Conservation (phyloP, 2,113 vertebrate species). For the Chauna torquata region DNA sequence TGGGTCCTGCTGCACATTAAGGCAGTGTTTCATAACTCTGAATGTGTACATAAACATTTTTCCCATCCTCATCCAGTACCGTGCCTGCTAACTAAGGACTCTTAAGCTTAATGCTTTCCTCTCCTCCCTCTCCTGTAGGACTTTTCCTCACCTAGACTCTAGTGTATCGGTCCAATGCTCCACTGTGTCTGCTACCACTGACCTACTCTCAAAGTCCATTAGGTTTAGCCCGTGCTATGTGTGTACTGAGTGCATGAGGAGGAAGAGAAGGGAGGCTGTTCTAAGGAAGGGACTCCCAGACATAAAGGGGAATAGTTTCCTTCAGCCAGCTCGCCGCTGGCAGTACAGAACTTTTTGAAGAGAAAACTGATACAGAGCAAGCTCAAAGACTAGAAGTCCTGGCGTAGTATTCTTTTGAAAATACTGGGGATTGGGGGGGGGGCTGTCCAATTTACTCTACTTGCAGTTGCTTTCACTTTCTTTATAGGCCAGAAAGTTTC, state of each 20-base stretch:
- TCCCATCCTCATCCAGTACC: neutral
- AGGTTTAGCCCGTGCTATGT: accelerated
- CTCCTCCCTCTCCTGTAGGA: neutral
- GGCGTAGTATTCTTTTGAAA: neutral
- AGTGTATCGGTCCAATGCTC: neutral
- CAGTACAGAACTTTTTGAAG: neutral
- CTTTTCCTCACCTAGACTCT: neutral
- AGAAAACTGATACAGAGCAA: neutral
- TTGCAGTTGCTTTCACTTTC: neutral
- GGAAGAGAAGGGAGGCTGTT: neutral
- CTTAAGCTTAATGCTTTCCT: neutral
- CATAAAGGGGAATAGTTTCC: neutral
- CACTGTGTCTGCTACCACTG: neutral
- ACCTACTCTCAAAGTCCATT: accelerated
- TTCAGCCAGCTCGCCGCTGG: neutral
- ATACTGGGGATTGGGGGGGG: too few relatives aligned
- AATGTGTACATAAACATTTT: neutral
- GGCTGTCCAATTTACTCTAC: neutral
- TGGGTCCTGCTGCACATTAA: neutral
- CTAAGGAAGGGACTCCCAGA: neutral
- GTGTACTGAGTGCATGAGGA: neutral
- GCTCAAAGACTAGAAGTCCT: neutral
- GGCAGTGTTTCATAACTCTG: neutral
- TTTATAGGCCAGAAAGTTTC: neutral
- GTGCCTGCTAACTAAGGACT: neutral